Evolutionary conservation across 2,113 vertebrate genomes (phyloP).

Genomic region (Lycaon pictus): DNA sequence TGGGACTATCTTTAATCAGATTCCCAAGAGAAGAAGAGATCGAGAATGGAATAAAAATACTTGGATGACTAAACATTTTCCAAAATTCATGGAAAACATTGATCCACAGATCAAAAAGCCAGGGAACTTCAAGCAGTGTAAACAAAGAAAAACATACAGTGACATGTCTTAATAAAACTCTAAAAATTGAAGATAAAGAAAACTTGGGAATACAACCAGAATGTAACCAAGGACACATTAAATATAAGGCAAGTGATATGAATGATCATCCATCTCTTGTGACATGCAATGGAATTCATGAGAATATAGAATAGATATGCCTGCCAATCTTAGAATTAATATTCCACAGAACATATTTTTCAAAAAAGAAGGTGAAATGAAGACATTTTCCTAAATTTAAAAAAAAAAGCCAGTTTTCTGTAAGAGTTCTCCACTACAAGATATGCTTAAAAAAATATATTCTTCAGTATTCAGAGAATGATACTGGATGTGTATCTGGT

Average conservation of each 20-base stretch:
- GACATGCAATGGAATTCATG: background rate
- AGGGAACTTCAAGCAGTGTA: background rate
- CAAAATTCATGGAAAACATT: background rate
- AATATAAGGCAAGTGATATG: background rate
- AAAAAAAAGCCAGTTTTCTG: background rate
- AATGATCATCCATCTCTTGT: background rate
- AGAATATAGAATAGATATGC: background rate
- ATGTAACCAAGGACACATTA: background rate
- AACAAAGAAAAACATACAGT: background rate
- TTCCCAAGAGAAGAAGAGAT: background rate
- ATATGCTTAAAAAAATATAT: background rate
- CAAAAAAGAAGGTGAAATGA: background rate
- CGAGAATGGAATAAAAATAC: background rate
- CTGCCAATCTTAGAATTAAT: constrained; percentile 11
- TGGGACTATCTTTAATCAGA: background rate
- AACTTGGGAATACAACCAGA: background rate
- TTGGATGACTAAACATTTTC: background rate
- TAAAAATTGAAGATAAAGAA: constrained; percentile 18
- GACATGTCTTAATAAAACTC: background rate
- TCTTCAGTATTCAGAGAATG: background rate
- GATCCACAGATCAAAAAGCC: background rate
- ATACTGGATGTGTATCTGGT: background rate
- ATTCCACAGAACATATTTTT: background rate
- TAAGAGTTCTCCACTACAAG: background rate
- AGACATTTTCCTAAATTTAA: background rate